Percentiles rank a stretch among this genome's conserved stretches.
These are phyloP conservation scores for Eupsilia transversa DNA, from an alignment of 2,888 invertebrate species.

Conservation along the genomic window DNA sequence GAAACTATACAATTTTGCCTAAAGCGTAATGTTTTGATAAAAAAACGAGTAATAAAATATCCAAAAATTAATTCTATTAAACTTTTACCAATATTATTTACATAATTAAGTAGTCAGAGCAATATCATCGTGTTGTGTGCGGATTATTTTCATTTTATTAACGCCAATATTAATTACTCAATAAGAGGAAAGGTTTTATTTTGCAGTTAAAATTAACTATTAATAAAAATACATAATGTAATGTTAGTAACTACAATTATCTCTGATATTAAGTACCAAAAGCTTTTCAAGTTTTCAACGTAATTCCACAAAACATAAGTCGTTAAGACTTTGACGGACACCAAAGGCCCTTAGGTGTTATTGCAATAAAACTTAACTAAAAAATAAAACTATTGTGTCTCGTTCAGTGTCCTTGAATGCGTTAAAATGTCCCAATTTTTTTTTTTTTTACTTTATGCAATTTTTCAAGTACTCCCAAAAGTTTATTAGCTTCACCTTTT, in stretches of 20 bases:
- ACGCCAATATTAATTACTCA: background rate
- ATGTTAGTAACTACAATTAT: background rate
- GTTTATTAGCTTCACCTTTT: constrained; percentile 38
- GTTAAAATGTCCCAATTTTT: constrained; percentile 1
- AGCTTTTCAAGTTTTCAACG: background rate
- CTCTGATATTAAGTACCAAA: background rate
- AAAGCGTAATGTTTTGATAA: background rate
- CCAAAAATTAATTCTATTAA: background rate
- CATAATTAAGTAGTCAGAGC: background rate
- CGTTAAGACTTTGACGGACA: background rate
- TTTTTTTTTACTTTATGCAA: constrained; percentile 16
- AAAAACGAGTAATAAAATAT: background rate
- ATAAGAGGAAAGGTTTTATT: background rate
- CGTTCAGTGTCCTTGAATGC: too few relatives aligned
- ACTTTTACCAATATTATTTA: background rate
- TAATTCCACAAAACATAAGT: background rate
- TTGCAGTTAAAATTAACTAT: background rate
- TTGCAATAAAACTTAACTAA: background rate
- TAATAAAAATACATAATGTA: background rate
- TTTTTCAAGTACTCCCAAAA: constrained; percentile 39
- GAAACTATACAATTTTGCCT: background rate
- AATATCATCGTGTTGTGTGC: background rate
- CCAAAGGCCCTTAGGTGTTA: background rate
- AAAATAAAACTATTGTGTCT: background rate
- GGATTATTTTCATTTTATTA: background rate